Evolutionary conservation across 2,113 vertebrate genomes (phyloP).

Genomic region (Stictonetta naevosa): DNA sequence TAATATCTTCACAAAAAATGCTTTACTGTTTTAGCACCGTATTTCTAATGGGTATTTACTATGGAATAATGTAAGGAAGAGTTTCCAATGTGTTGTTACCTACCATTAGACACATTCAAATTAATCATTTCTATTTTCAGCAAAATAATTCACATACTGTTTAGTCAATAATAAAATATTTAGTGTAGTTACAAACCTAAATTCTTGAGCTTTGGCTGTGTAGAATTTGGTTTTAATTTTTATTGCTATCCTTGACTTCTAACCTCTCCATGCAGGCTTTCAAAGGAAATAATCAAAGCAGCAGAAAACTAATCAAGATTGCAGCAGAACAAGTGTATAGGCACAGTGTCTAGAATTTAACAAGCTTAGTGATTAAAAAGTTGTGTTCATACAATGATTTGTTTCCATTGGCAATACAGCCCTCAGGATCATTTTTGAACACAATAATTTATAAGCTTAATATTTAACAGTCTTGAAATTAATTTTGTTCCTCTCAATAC

Average conservation of each 20-base stretch:
- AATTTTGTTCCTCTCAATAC: not conserved
- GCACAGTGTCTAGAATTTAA: not conserved
- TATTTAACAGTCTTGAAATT: not conserved
- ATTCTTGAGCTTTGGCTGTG: not conserved
- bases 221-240: not conserved
- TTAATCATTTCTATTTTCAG: not conserved
- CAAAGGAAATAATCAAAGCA: slow-evolving; percentile 8
- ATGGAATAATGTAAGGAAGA: not conserved
- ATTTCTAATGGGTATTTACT: not conserved
- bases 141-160: not conserved
- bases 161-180: not conserved
- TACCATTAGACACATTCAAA: not conserved
- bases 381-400: not conserved
- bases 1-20: not conserved
- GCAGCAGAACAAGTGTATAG: not conserved
- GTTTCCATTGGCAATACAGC: not conserved
- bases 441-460: not conserved
- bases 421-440: not conserved
- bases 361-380: slow-evolving; percentile 26
- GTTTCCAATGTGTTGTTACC: not conserved
- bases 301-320: slow-evolving; percentile 25
- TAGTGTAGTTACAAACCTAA: not conserved
- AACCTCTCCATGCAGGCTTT: not conserved
- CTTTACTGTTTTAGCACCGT: not conserved
- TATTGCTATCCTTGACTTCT: not conserved